phyloP scores from a whole-genome alignment of 2,113 vertebrate genomes.

The Dascyllus trimaculatus region DNA sequence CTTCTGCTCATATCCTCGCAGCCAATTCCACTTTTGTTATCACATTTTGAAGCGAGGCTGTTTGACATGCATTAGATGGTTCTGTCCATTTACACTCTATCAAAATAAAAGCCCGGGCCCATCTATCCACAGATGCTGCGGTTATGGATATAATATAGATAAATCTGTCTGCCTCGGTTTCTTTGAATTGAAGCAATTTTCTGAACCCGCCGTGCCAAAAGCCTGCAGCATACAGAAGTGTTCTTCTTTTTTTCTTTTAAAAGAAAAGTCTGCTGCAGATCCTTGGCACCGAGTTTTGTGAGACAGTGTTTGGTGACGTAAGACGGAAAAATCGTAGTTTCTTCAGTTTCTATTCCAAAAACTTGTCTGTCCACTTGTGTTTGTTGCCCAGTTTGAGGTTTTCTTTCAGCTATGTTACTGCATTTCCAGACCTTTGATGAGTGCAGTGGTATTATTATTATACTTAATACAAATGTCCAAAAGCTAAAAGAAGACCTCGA shows the following conservation, averaged over 20 bases:
- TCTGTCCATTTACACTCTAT: slow-evolving; percentile 60
- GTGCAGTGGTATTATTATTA: too few species aligned
- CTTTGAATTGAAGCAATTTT: slow-evolving; percentile 61
- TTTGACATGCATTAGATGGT: slow-evolving; percentile 70
- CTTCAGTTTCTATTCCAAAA: neutral
- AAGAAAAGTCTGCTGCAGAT: slow-evolving; percentile 9
- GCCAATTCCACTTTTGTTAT: slow-evolving; percentile 47
- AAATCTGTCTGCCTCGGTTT: slow-evolving; percentile 44
- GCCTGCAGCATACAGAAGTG: slow-evolving; percentile 37
- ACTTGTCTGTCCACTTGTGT: neutral
- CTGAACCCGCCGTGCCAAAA: slow-evolving; percentile 37
- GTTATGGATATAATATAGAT: slow-evolving; percentile 68
- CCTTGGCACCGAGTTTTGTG: slow-evolving; percentile 23
- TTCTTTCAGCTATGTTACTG: neutral
- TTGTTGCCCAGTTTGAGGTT: neutral
- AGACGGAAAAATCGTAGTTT: neutral
- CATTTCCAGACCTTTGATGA: too few species aligned
- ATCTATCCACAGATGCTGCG: slow-evolving; percentile 47
- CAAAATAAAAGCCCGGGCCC: slow-evolving; percentile 63
- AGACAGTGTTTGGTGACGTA: neutral
- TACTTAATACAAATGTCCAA: too few species aligned
- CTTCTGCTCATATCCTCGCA: slow-evolving; percentile 21
- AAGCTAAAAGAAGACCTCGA: too few species aligned
- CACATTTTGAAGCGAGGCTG: slow-evolving; percentile 36
- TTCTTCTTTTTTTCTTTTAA: slow-evolving; percentile 2